Conservation (phyloP, 2,888 invertebrate genomes). For the Ctenicera cuprea region DNA sequence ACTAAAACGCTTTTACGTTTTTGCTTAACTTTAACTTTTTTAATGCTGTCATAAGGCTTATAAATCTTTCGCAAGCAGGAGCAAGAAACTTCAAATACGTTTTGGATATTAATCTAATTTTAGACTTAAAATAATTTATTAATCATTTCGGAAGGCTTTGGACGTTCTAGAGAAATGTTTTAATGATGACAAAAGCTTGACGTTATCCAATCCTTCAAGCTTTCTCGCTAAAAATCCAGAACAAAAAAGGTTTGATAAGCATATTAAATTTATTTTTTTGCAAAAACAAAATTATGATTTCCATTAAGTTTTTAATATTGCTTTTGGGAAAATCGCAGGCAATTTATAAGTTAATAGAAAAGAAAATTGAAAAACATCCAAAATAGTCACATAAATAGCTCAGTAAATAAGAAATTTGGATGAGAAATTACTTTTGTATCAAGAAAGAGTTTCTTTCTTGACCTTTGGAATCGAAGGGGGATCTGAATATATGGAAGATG, state of each 20-base stretch:
- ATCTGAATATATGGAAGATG: too few species aligned
- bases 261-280: too few species aligned
- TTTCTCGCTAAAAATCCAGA: not conserved
- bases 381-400: too few species aligned
- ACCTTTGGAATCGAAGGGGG: too few species aligned
- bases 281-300: too few species aligned
- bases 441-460: too few species aligned
- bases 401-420: too few species aligned
- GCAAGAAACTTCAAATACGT: not conserved
- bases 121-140: slow-evolving; percentile 14
- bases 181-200: slow-evolving; percentile 5
- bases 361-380: too few species aligned
- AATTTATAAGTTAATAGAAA: too few species aligned
- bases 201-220: not conserved
- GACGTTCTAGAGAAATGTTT: not conserved
- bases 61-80: not conserved
- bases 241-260: not conserved
- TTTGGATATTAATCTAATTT: slow-evolving; percentile 4
- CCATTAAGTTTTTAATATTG: too few species aligned
- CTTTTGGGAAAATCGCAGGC: too few species aligned
- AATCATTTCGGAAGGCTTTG: not conserved
- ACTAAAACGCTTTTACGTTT: slow-evolving; percentile 36
- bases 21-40: slow-evolving; percentile 28
- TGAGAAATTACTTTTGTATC: too few species aligned
- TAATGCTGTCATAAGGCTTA: slow-evolving; percentile 22